Base-by-base conservation (phyloP, 2,113 vertebrate genomes). In the Apodemus sylvaticus region DNA sequence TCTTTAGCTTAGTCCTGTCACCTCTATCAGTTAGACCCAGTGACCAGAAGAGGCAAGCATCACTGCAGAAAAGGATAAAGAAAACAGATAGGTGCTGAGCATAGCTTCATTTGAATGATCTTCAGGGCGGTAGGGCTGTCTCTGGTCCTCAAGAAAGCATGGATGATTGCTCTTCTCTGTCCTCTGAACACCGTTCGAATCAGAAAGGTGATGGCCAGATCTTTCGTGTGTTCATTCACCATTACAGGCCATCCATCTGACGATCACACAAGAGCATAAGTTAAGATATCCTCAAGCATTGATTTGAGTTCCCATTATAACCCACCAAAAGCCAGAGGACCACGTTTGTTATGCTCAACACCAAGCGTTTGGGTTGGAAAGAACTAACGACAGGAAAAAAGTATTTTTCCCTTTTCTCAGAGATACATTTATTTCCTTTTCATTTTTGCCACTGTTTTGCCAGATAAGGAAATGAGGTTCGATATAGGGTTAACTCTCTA, bases 401-500 rank as follows among this genome's bases (percentile, higher is more conserved):
- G 31, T 55, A 64, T 53, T 82, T 60, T 7, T 20, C 8, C 51
- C 17, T 76, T 93, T 74, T 53, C 60, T 87, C 64, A 83, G 13
- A 86, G 29, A 60, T 64, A 62, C 6, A 20, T 55, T 78, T 85
- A 42, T 78, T 78, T 73, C 13, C 13, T 8, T 86, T 68, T n/a
- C 19, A 11, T 36, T 70, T 58, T 31, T 73, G 60, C 42, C 86
- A 68, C 68, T 94, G 66, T 90, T 90, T 94, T 92, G 3, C 36
- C 48, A 64, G 82, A 76, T 66, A 96, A 94, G 66, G 85, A 70
- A 90, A 96, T 64, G 36, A 91, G 94, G 58, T 92, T 93, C 20
- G 19, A 58, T 34, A 51, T 51, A 71, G 88, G 20, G 17, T 82
- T 90, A 74, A 70, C 91, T 86, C 19, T 45, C 42, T 48, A 66